Evolutionary conservation across 2,888 invertebrate genomes (phyloP), one percentile per base, ranked within the genome.

Genomic region (Fissipunctia ypsillon): DNA sequence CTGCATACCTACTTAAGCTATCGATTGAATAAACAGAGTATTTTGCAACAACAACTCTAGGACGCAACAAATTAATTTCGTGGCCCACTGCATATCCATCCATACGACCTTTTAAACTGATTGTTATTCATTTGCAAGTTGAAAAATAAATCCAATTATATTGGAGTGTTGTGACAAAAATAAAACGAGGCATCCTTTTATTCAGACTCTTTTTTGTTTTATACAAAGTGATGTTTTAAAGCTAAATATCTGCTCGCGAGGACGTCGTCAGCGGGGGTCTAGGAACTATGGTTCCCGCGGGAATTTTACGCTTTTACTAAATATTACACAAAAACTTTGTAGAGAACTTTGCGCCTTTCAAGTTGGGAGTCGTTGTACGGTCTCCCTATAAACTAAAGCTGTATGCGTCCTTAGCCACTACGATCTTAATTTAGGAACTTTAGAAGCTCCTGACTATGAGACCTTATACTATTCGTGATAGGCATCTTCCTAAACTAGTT

Each of bases 391-490:
- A 83, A 87, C 80, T 85, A 77, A 77, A 73, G 56, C 75, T 77
- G 75, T 82, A 80, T 80, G 73, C 63, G 82, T 57, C 73, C 76
- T 78, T 87, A 71, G 61, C 80, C 80, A 72, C 74, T 85, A 73
- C 64, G 61, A 83, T 83, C 80, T 80, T 85, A 85, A 85, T 87
- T 80, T 79, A 78, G 72, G 83, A 85, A 85, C 83, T 85, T 85
- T 71, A 80, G 76, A 78, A 87, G 69, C 72, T 73, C 72, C 69
- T 80, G 54, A 60, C 75, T 80, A 67, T 75, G 70, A 73, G 63
- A 82, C 75, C 68, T 85, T 72, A 73, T 59, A 69, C 60, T 67
- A 56, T 66, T 70, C 38, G 60, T 78, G 87, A 78, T 85, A 76
- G 73, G 74, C 74, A 87, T 85, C 75, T 83, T 75, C 60, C 45